A percentile compares a stretch with the other conserved stretches of the same genome.
These are phyloP conservation scores for Pomatostomus ruficeps DNA, from an alignment of 2,113 vertebrate species.

Conservation along the genomic window DNA sequence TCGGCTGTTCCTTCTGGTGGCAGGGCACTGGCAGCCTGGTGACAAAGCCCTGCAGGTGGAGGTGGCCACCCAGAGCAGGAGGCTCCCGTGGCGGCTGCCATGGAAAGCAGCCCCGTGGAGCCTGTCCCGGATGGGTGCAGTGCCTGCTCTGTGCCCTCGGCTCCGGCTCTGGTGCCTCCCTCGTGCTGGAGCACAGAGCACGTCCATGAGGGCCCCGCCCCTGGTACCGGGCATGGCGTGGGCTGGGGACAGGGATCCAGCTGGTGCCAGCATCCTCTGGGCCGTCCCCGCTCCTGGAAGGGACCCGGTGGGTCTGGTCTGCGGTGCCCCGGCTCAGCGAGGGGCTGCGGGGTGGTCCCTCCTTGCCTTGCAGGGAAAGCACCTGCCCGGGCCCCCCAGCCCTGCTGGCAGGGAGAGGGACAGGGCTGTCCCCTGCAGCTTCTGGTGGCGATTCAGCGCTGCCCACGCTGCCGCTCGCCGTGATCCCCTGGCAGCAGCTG, in stretches of 20 bases:
- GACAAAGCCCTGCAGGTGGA: not conserved
- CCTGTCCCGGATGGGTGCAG: not conserved
- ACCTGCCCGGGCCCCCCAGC: not conserved
- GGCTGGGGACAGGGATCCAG: not conserved
- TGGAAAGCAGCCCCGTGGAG: not conserved
- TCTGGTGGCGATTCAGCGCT: not conserved
- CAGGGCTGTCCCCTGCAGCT: not conserved
- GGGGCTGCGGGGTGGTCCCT: not conserved
- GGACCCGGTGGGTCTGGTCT: fast-evolving
- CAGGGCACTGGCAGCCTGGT: not conserved
- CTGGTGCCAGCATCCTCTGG: not conserved
- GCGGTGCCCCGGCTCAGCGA: not conserved
- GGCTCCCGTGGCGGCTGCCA: not conserved
- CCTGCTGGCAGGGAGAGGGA: not conserved
- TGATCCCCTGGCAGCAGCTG: not conserved
- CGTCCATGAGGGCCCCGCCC: fast-evolving
- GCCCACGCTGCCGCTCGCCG: fast-evolving
- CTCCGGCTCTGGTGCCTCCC: not conserved
- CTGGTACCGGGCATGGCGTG: fast-evolving
- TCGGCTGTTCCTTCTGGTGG: not conserved
- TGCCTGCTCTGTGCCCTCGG: not conserved
- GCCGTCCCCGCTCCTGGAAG: not conserved
- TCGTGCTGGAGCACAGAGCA: not conserved
- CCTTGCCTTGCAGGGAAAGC: not conserved
- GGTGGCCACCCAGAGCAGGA: not conserved